Evolutionary conservation across 2,113 vertebrate genomes (phyloP).

Genomic region (Chloropsis hardwickii): DNA sequence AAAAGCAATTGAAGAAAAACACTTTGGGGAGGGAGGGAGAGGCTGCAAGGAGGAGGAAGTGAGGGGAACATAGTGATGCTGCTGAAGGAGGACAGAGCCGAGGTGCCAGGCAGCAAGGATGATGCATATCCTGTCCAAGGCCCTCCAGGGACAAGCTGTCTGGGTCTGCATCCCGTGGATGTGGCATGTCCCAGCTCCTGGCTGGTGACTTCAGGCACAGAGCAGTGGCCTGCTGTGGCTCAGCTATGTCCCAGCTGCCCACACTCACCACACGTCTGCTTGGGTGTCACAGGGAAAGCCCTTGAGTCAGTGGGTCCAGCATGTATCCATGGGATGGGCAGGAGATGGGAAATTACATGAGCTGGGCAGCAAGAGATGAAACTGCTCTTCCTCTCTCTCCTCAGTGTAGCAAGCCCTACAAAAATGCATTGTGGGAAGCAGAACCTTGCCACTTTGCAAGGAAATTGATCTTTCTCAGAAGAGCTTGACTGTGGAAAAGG

Average conservation of each 20-base stretch:
- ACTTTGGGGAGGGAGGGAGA: background rate
- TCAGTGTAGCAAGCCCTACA: background rate
- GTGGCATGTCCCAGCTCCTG: background rate
- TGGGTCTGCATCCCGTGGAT: background rate
- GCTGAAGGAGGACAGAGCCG: background rate
- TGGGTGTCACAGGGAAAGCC: background rate
- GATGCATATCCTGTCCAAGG: background rate
- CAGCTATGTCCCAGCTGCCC: fast-evolving
- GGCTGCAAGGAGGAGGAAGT: background rate
- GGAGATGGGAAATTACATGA: background rate
- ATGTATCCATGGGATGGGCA: background rate
- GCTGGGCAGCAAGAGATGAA: background rate
- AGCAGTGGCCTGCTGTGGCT: background rate
- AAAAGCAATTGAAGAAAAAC: background rate
- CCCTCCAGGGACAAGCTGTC: background rate
- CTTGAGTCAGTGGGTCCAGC: background rate
- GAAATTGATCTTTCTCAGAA: background rate
- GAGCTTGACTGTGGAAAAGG: background rate
- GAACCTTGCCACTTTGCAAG: background rate
- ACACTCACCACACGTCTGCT: background rate
- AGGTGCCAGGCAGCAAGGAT: background rate
- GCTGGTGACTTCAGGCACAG: background rate
- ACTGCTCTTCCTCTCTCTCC: background rate
- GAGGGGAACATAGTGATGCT: background rate
- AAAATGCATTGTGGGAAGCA: background rate